These are phyloP conservation scores for Himalopsyche tibetana DNA, from an alignment of 2,888 invertebrate genomes.

Conservation along the genomic window DNA sequence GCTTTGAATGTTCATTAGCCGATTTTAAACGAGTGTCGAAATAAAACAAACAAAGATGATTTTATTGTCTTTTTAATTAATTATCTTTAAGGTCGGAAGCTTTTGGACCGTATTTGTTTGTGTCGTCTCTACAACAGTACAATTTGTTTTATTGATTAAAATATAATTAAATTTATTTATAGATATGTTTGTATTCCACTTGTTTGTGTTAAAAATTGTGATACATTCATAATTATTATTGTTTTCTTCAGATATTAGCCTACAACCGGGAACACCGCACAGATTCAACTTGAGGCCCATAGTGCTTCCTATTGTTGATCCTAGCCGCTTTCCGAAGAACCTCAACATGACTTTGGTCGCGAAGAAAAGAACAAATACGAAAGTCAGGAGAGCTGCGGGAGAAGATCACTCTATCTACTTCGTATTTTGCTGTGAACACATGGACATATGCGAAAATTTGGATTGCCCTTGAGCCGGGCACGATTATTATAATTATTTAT, in stretches of 20 bases:
- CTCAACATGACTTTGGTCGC: conserved; percentile 45
- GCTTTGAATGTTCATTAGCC: no score
- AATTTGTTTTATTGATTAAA: no score
- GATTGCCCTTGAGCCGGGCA: conserved; percentile 45
- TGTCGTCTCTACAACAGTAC: no score
- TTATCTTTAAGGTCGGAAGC: no score
- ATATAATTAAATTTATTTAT: no score
- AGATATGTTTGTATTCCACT: no score
- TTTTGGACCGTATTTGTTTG: no score
- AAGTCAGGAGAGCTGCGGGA: conserved; percentile 37
- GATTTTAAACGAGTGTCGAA: no score
- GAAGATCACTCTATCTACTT: conserved; percentile 50
- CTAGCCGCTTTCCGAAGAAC: conserved; percentile 42
- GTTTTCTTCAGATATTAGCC: background rate
- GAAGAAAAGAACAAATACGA: conserved; percentile 26
- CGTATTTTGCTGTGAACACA: conserved; percentile 55
- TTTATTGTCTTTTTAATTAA: no score
- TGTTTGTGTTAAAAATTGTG: no score
- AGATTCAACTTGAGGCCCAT: background rate
- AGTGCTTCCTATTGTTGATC: conserved; percentile 29
- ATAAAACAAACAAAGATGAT: no score
- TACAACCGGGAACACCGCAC: background rate
- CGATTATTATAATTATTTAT: no score
- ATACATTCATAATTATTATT: background rate
- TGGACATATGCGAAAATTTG: conserved; percentile 56